Evolutionary conservation across 2,113 vertebrate species (phyloP), one percentile per base, ranked within the genome.

Genomic region (Antennarius striatus): DNA sequence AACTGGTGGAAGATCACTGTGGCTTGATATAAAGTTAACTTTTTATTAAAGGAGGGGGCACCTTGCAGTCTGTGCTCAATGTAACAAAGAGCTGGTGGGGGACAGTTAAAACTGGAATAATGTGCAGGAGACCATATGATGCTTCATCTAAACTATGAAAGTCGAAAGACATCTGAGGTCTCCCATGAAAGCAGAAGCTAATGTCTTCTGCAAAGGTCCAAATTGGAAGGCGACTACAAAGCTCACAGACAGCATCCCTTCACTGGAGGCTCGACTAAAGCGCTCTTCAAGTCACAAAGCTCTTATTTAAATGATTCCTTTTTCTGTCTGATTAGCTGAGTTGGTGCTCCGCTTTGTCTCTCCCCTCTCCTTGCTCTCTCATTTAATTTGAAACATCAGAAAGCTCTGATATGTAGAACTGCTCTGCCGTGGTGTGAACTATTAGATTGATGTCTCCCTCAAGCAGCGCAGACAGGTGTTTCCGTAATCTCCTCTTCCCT

Each of bases 371-470:
- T 43, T 1, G 9, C 63, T 15, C 68, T 55, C 68, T 71, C 46
- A 17, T 71, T 54, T 53, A 73, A 67, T 73, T 71, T 10, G 10
- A 9, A 69, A 82, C 53, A 73, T 64, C 53, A 28, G 59, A 56
- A 80, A 71, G 56, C 65, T 65, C 30, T 71, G 78, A 58, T 64
- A 71, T 79, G 63, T 57, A 28, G 54, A 67, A 57, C 49, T 43
- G 54, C 64, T 86, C 60, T 63, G 49, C 75, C 30, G 32, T 56
- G 75, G 71, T 51, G 70, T 17, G 10, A 68, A 73, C 67, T 81
- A 79, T 84, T 77, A 87, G 85, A 91, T 75, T 88, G 86, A 91
- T 86, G 82, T 86, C 77, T 85, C 79, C 79, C 68, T 83, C 84
- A 79, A 89, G 83, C 77, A 71, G 81, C n/a, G 86, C 51, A 71